Evolutionary conservation across 2,888 invertebrate species (phyloP).

Genomic region (Zhengitettix transpicula): DNA sequence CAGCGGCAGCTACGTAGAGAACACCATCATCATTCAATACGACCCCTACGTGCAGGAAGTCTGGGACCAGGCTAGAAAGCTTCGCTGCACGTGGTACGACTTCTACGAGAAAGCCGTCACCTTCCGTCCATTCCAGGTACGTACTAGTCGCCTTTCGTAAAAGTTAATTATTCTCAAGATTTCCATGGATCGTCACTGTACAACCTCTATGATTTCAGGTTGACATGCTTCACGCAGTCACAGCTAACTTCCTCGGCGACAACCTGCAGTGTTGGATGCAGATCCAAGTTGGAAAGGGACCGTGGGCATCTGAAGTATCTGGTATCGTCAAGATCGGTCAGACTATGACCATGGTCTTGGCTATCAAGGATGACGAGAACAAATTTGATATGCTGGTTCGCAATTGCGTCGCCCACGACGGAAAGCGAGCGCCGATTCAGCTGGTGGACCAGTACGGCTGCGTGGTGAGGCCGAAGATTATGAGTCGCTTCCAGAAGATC

Average conservation of each 20-base stretch:
- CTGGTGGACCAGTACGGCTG: constrained; percentile 87
- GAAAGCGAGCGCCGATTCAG: constrained; percentile 83
- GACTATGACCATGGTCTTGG: constrained; percentile 92
- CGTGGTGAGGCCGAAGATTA: constrained; percentile 83
- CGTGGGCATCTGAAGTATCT: constrained; percentile 93
- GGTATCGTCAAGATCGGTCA: constrained; percentile 92
- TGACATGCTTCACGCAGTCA: constrained; percentile 87
- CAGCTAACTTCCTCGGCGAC: constrained; percentile 88
- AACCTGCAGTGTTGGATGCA: constrained; percentile 97
- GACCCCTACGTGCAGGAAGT: constrained; percentile 90
- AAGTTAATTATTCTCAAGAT: neutral
- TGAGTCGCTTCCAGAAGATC: constrained; percentile 85
- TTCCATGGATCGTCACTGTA: neutral
- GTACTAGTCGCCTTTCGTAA: neutral
- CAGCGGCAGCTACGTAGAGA: constrained; percentile 85
- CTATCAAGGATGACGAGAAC: constrained; percentile 89
- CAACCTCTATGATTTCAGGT: constrained; percentile 31
- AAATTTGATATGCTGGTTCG: constrained; percentile 91
- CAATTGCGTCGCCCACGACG: constrained; percentile 89
- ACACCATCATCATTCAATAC: constrained; percentile 87
- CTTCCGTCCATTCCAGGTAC: constrained; percentile 71
- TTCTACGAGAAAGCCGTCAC: constrained; percentile 91
- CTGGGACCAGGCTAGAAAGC: constrained; percentile 86
- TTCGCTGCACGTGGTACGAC: constrained; percentile 91
- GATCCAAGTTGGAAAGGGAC: constrained; percentile 89